Evolutionary conservation across 2,888 invertebrate species (phyloP), one percentile per base, ranked within the genome.

Genomic region (Drosophila recens): DNA sequence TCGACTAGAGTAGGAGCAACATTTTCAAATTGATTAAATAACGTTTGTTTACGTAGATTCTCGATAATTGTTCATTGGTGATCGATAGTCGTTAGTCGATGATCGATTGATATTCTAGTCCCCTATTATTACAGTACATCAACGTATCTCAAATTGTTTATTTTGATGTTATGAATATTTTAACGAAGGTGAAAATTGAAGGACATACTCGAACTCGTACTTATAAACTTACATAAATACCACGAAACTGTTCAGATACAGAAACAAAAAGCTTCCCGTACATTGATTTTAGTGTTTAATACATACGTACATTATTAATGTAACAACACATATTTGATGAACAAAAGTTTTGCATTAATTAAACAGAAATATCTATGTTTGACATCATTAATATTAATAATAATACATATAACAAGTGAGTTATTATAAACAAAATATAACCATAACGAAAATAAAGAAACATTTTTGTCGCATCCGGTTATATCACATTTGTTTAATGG

Each of bases 341-440:
- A 66, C 45, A 52, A 68, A 66, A 67, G 63, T 71, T 83, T 80
- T 89, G 87, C 81, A 84, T 81, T 87, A 84, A 81, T 74, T 84
- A 79, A 83, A 70, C 65, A 58, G 38, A 62, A 80, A 73, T 86
- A 83, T 89, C 69, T 87, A 87, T 87, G 89, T 89, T 89, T 78
- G 59, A 87, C 71, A 87, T 87, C 81, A 84, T 87, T 83, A 68
- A 84, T 72, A 64, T 64, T 67, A 59, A 67, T 61, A 48, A 57
- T 59, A 61, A 80, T 52, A 48, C 66, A 58, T 74, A 68, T 74
- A 79, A 75, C 61, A 79, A 79, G 40, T 63, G 80, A 79, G 69
- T 79, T 75, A 75, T 72, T 64, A 82, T 75, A 72, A 80, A 81
- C 59, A 46, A 67, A 68, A 57, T 82, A 80, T 82, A 80, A 69